Evolutionary conservation across 2,797 vertebrate genomes (phyloP).

Genomic region (Helarctos malayanus): DNA sequence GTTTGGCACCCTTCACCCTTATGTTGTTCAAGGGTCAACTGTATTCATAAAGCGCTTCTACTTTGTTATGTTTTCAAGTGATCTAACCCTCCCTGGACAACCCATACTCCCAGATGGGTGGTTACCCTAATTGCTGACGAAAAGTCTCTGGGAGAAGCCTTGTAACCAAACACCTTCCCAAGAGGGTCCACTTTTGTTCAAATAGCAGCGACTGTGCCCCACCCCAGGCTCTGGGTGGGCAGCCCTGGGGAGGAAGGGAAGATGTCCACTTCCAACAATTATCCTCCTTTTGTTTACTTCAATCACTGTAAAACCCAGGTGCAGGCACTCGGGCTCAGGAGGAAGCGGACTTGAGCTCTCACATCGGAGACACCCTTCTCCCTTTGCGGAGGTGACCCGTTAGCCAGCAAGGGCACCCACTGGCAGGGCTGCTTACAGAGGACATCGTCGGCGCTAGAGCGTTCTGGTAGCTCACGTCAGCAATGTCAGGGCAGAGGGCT

Average conservation of each 20-base stretch:
- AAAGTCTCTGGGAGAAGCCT: not conserved
- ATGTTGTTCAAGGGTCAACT: not conserved
- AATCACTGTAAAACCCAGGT: not conserved
- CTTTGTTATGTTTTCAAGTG: not conserved
- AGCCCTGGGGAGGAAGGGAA: not conserved
- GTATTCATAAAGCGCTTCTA: not conserved
- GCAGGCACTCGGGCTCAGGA: not conserved
- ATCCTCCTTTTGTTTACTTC: not conserved
- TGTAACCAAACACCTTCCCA: not conserved
- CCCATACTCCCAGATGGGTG: not conserved
- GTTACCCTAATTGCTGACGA: not conserved
- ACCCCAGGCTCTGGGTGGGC: not conserved
- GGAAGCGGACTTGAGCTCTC: not conserved
- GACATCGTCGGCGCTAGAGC: not conserved
- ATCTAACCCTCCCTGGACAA: not conserved
- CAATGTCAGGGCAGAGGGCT: not conserved
- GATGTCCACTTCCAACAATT: not conserved
- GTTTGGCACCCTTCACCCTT: no score
- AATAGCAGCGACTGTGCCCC: not conserved
- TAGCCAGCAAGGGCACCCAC: not conserved
- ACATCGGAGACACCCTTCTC: not conserved
- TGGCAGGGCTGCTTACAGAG: not conserved
- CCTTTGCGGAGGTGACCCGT: not conserved
- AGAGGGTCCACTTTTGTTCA: not conserved
- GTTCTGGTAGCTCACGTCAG: not conserved